Evolutionary conservation across 1,140 invertebrate species (phyloP).

Genomic region (Acyrthosiphon pisum): DNA sequence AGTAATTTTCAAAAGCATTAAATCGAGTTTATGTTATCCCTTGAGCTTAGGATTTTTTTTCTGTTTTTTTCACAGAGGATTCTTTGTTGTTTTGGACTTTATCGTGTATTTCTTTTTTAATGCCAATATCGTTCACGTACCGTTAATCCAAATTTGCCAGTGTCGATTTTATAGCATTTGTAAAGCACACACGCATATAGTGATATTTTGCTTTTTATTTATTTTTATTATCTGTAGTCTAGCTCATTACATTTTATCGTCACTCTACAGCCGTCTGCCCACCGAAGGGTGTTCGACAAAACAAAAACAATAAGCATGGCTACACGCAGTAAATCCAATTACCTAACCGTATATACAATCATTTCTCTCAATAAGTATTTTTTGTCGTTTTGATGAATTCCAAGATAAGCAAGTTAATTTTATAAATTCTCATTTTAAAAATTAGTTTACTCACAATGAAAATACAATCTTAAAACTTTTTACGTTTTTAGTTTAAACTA

Average conservation of each 20-base stretch:
- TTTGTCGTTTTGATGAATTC: neutral
- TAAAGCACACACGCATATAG: neutral
- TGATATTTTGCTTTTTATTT: slow-evolving; percentile 12
- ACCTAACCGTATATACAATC: neutral
- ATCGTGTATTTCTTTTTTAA: slow-evolving; percentile 10
- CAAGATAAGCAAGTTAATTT: neutral
- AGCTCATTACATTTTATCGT: slow-evolving; percentile 41
- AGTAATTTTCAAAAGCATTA: slow-evolving; percentile 5
- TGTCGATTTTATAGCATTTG: slow-evolving; percentile 22
- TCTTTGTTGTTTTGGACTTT: slow-evolving; percentile 13
- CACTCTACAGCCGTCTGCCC: neutral
- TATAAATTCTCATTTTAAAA: neutral
- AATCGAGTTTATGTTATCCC: neutral
- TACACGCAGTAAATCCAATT: slow-evolving; percentile 29
- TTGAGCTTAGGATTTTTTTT: neutral
- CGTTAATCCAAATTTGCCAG: slow-evolving; percentile 19
- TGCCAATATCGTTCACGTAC: neutral
- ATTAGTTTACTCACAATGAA: neutral
- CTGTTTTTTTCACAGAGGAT: neutral
- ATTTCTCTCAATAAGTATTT: slow-evolving; percentile 31
- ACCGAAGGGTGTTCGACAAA: neutral
- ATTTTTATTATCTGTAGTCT: slow-evolving; percentile 32
- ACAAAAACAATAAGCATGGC: slow-evolving; percentile 28
- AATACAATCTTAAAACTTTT: neutral
- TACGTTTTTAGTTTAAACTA: neutral